phyloP scores from a whole-genome alignment of 2,797 vertebrate species.

The Argya squamiceps region DNA sequence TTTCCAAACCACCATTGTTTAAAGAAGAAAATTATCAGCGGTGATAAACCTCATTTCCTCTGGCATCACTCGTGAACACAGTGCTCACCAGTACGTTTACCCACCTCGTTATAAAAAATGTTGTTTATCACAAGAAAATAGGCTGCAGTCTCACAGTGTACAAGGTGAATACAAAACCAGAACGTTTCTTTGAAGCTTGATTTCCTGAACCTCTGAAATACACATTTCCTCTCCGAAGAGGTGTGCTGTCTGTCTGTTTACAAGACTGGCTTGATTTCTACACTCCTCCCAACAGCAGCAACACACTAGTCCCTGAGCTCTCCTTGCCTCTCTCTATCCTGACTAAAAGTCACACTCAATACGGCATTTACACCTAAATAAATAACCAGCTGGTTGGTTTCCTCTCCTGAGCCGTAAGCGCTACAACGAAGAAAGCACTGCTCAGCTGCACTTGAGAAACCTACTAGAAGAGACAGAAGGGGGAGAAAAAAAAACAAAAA shows the following conservation, averaged over 20 bases:
- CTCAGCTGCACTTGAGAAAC: background rate
- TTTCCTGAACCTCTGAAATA: background rate
- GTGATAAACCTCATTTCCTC: background rate
- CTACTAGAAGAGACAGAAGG: background rate
- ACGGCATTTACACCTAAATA: background rate
- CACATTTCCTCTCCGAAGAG: background rate
- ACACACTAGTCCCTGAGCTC: background rate
- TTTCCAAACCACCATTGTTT: slow-evolving; percentile 19
- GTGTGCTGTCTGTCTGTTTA: background rate
- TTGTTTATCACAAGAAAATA: background rate
- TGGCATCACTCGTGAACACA: background rate
- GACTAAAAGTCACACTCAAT: background rate
- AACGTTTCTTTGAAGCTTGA: background rate
- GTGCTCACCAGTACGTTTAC: background rate
- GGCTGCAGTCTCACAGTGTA: background rate
- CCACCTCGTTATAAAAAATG: background rate
- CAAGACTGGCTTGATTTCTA: background rate
- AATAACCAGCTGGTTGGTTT: background rate
- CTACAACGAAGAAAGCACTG: slow-evolving; percentile 25
- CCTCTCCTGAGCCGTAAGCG: background rate
- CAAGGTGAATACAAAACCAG: accelerated
- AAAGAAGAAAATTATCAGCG: background rate
- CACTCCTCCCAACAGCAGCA: background rate
- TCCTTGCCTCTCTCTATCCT: background rate
- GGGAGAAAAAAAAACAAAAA: background rate